phyloP scores from a whole-genome alignment of 2,113 vertebrate genomes.

The Pipra filicauda region DNA sequence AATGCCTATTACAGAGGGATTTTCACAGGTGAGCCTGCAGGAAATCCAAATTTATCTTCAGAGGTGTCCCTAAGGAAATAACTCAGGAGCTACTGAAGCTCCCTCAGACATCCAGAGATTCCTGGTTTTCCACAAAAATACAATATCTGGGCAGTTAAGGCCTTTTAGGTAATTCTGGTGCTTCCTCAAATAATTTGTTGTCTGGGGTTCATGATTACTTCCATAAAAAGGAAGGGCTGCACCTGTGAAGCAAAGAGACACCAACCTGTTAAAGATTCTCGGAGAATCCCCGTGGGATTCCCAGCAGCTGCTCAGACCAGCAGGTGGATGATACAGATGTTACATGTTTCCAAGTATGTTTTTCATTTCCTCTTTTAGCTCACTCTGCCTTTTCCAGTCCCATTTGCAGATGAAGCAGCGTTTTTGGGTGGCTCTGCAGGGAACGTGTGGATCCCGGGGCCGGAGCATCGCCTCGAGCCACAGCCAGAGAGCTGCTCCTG shows the following conservation, averaged over 20 bases:
- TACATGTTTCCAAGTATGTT: fast-evolving
- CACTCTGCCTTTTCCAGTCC: background rate
- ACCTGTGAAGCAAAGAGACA: background rate
- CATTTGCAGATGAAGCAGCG: fast-evolving
- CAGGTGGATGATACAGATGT: background rate
- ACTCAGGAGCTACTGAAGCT: background rate
- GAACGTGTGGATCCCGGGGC: fast-evolving
- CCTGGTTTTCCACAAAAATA: background rate
- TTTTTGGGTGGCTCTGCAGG: background rate
- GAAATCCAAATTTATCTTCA: background rate
- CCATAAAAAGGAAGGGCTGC: fast-evolving
- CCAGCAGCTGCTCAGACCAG: background rate
- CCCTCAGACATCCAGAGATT: background rate
- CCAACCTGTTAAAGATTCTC: fast-evolving
- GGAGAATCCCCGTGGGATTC: background rate
- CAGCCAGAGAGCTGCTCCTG: background rate
- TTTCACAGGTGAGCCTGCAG: background rate
- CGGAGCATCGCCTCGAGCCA: background rate
- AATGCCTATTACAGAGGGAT: background rate
- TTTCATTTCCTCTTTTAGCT: background rate
- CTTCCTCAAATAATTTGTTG: background rate
- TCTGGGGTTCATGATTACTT: background rate
- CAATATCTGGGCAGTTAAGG: fast-evolving
- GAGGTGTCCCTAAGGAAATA: background rate
- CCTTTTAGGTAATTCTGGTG: background rate